These are phyloP conservation scores for Diuraphis noxia DNA, from an alignment of 1,140 invertebrate species.

Conservation along the genomic window DNA sequence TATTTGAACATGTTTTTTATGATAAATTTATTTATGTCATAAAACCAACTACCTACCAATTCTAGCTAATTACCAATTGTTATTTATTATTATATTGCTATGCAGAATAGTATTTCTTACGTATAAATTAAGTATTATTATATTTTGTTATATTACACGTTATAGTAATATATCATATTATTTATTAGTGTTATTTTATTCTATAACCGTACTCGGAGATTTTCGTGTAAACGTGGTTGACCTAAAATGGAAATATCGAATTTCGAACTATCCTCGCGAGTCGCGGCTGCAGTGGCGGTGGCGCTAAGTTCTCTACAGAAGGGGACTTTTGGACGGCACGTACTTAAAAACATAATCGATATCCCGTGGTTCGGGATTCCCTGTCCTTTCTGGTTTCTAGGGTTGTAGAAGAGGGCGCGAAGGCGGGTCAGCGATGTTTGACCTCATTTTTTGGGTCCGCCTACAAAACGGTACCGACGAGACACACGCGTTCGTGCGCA, in stretches of 20 bases:
- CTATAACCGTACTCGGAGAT: neutral
- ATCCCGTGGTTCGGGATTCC: neutral
- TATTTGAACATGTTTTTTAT: too few relatives aligned
- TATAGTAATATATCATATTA: neutral
- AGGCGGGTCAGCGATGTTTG: constrained; percentile 35
- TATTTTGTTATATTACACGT: neutral
- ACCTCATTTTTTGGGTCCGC: constrained; percentile 29
- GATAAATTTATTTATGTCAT: too few relatives aligned
- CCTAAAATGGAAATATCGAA: neutral
- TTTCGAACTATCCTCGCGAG: neutral
- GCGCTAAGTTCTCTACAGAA: neutral
- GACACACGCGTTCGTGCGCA: neutral
- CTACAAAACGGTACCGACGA: constrained; percentile 18
- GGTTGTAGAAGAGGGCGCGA: neutral
- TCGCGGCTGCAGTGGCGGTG: neutral
- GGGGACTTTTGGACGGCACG: constrained; percentile 1
- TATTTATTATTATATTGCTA: neutral
- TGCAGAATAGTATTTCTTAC: neutral
- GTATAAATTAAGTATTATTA: neutral
- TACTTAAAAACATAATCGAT: constrained; percentile 20
- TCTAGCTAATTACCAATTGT: too few relatives aligned
- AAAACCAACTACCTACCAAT: too few relatives aligned
- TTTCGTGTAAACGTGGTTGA: neutral
- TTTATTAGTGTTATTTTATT: neutral
- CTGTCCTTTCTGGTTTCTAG: too few relatives aligned